Evolutionary conservation across 1,140 invertebrate genomes (phyloP).

Genomic region (Lasaia peninsularis): DNA sequence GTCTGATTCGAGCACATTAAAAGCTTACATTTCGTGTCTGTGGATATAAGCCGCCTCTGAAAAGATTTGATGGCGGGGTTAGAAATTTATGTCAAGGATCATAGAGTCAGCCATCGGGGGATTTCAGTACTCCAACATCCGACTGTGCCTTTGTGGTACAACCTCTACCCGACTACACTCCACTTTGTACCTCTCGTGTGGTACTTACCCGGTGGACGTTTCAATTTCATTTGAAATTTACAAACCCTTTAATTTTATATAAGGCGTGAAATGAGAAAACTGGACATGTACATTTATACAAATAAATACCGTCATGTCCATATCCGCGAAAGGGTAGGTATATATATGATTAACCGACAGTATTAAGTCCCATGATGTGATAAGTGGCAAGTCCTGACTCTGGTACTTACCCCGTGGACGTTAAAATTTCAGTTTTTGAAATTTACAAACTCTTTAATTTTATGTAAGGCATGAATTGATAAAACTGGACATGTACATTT

Average conservation of each 20-base stretch:
- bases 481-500: not conserved
- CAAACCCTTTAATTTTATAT: not conserved
- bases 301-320: no score
- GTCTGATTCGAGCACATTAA: slow-evolving; percentile 64
- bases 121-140: slow-evolving; percentile 69
- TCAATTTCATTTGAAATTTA: slow-evolving; percentile 52
- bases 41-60: slow-evolving; percentile 65
- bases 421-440: slow-evolving; percentile 64
- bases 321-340: no score
- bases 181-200: slow-evolving; percentile 65
- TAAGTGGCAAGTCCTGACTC: no score
- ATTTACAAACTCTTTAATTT: not conserved
- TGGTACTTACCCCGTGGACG: slow-evolving; percentile 65
- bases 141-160: slow-evolving; percentile 71
- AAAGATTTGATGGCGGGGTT: slow-evolving; percentile 75
- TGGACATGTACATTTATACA: no score
- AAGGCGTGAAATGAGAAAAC: not conserved
- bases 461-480: not conserved
- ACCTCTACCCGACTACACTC: slow-evolving; percentile 72
- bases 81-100: slow-evolving; percentile 77
- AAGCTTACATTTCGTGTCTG: slow-evolving; percentile 67
- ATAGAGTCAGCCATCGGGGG: slow-evolving; percentile 69
- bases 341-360: no score
- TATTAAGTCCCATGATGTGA: no score
- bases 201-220: slow-evolving; percentile 68